phyloP scores from a whole-genome alignment of 2,888 invertebrate species.

The Drepanosiphum platanoidis region DNA sequence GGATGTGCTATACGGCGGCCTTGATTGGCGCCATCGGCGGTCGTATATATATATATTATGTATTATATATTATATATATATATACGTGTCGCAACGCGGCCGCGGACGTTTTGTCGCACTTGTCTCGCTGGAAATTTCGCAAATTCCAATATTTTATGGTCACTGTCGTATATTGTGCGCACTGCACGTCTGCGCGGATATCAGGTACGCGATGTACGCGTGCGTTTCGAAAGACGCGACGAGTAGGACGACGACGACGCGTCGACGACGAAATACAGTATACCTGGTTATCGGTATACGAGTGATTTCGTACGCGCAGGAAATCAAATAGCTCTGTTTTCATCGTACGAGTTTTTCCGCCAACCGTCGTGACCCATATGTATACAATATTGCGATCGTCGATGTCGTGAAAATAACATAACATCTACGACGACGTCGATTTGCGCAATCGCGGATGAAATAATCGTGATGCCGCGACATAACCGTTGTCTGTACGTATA shows the following conservation, averaged over 20 bases:
- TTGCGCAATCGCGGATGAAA: not conserved
- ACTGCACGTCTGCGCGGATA: not conserved
- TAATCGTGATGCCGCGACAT: not conserved
- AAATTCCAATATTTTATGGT: constrained; percentile 24
- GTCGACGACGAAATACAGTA: not conserved
- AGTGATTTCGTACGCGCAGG: not conserved
- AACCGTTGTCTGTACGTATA: not conserved
- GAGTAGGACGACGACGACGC: not conserved
- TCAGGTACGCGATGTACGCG: not conserved
- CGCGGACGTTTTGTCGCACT: not conserved
- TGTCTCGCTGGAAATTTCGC: constrained; percentile 19
- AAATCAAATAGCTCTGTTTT: constrained; percentile 22
- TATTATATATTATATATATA: too few species aligned
- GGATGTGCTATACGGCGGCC: constrained; percentile 4
- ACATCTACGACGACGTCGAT: too few species aligned
- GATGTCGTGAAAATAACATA: not conserved
- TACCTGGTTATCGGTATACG: not conserved
- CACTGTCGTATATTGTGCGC: not conserved
- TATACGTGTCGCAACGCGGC: constrained; percentile 25
- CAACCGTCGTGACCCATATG: not conserved
- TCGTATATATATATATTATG: too few species aligned
- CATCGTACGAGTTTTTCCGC: constrained; percentile 32
- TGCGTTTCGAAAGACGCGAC: constrained; percentile 31
- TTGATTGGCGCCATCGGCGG: constrained; percentile 37
- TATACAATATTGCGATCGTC: too few species aligned